phyloP scores from a whole-genome alignment of 2,797 vertebrate genomes.

The Diplodus sargus region DNA sequence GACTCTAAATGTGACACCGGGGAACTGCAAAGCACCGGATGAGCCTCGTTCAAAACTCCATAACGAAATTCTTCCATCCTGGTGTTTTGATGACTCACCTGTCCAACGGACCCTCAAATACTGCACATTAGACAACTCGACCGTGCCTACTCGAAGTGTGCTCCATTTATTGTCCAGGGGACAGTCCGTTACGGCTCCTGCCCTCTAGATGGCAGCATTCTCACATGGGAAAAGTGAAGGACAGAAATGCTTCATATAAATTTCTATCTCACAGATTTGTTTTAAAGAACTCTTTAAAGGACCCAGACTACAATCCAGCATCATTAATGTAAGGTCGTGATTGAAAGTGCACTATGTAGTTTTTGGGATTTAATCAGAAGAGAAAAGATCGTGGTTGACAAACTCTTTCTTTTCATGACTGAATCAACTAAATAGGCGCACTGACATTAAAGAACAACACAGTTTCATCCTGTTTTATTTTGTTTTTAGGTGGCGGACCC shows the following conservation, averaged over 20 bases:
- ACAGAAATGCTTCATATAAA: background rate
- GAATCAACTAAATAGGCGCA: no score
- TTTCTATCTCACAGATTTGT: background rate
- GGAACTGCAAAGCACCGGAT: background rate
- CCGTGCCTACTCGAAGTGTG: background rate
- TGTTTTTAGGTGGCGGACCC: no score
- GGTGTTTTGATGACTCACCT: background rate
- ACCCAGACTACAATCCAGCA: background rate
- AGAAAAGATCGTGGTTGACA: no score
- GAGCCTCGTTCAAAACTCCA: background rate
- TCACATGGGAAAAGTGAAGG: background rate
- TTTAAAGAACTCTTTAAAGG: background rate
- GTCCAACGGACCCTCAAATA: no score
- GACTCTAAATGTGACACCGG: background rate
- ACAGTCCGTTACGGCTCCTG: background rate
- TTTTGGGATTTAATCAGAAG: no score
- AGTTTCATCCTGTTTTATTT: no score
- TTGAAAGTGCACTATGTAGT: no score
- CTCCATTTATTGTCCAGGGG: no score
- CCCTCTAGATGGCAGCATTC: constrained; percentile 52
- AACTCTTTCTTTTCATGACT: no score
- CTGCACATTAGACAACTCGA: no score
- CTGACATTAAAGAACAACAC: no score
- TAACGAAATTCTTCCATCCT: background rate
- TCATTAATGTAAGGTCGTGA: no score